These are phyloP conservation scores for Cariama cristata DNA, from an alignment of 2,113 vertebrate genomes.

Conservation along the genomic window DNA sequence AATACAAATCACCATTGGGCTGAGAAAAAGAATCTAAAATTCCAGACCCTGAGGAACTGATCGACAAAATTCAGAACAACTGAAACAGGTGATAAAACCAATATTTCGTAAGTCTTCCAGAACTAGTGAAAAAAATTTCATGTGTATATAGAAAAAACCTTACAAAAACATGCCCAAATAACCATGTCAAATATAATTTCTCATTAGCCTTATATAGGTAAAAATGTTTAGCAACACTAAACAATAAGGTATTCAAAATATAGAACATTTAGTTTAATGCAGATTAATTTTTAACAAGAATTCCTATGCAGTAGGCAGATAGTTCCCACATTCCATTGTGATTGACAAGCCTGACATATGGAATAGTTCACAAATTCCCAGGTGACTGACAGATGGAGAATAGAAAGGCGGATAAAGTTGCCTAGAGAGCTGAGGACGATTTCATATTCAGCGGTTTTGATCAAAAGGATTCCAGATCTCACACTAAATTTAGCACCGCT, in stretches of 20 bases:
- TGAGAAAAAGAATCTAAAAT: constrained; percentile 12
- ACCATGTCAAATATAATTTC: constrained; percentile 59
- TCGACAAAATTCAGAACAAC: constrained; percentile 3
- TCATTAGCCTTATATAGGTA: constrained; percentile 61
- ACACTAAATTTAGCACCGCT: constrained; percentile 97
- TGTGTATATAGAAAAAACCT: not conserved
- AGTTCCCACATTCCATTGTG: constrained; percentile 94
- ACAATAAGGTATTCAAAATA: constrained; percentile 88
- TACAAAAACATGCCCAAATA: constrained; percentile 33
- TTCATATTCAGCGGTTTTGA: constrained; percentile 92
- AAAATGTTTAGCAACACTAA: constrained; percentile 79
- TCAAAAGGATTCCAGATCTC: constrained; percentile 96
- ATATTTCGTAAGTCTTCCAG: not conserved
- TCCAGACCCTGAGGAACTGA: constrained; percentile 18
- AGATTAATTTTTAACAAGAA: constrained; percentile 86
- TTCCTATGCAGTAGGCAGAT: constrained; percentile 86
- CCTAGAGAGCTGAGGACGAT: constrained; percentile 92
- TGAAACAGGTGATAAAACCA: constrained; percentile 25
- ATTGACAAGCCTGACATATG: constrained; percentile 99
- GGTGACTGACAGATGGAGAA: constrained; percentile 95
- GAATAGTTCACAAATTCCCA: constrained; percentile 99
- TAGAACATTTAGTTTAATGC: constrained; percentile 80
- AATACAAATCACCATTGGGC: not conserved
- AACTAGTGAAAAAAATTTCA: not conserved
- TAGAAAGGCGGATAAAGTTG: constrained; percentile 92